Evolutionary conservation across 2,797 vertebrate genomes (phyloP).

Genomic region (Syngnathus rostellatus): DNA sequence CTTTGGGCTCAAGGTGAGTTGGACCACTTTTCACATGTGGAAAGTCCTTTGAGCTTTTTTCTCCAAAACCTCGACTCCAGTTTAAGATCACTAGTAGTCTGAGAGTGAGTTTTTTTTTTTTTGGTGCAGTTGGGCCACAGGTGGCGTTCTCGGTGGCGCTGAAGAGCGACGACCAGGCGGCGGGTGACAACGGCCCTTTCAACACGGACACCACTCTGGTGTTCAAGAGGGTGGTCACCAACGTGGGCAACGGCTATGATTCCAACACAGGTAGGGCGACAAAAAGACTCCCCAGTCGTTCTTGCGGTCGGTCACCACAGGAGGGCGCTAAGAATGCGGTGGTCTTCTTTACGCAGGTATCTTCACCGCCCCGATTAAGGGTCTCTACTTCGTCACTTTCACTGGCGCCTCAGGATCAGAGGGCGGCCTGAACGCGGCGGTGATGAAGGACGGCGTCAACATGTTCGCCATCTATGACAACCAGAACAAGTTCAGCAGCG

Average conservation of each 20-base stretch:
- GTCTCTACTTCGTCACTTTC: slow-evolving; percentile 1
- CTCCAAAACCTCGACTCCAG: too few relatives aligned
- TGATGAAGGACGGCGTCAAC: slow-evolving; percentile 15
- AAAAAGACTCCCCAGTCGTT: not conserved
- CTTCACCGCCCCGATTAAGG: not conserved
- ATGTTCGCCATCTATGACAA: slow-evolving; percentile 4
- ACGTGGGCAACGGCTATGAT: not conserved
- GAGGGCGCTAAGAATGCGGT: not conserved
- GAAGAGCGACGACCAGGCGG: not conserved
- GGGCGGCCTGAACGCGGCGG: slow-evolving; percentile 9
- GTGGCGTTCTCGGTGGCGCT: not conserved
- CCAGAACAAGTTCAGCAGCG: not conserved
- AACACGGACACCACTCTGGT: slow-evolving; percentile 1
- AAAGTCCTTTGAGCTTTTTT: not conserved
- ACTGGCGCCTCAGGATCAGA: not conserved
- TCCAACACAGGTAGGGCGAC: not conserved
- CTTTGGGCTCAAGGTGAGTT: not conserved
- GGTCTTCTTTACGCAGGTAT: not conserved
- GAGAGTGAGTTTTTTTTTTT: too few relatives aligned
- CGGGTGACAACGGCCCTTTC: not conserved
- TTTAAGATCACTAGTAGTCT: not conserved
- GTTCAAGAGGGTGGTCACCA: slow-evolving; percentile 1
- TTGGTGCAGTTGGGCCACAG: not conserved
- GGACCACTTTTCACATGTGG: not conserved
- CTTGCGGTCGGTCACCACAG: too few relatives aligned